Evolutionary conservation across 2,113 vertebrate genomes (phyloP), one percentile per base, ranked within the genome.

Genomic region (Salminus brasiliensis): DNA sequence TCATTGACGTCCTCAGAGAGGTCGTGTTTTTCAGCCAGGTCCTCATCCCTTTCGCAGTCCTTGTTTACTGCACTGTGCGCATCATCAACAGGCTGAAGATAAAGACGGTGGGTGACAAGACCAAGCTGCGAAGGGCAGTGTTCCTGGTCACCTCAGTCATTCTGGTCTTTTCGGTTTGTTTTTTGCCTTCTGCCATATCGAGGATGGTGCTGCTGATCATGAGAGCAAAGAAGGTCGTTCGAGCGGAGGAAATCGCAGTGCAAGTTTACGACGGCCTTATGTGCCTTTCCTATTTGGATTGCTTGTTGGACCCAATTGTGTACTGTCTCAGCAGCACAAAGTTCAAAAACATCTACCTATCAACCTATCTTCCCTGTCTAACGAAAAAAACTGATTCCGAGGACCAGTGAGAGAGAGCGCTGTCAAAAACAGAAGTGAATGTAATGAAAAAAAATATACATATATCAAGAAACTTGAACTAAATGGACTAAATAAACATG

Each of bases 281-380:
- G 88, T 88, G 92, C 5, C 87, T 95, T 57, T 95, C 90, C 71
- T 94, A 94, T 79, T 76, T 94, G 83, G 95, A 95, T 85, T 93
- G 93, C 41, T 76, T 94, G 53, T 81, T 95, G 72, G 93, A 96
- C 47, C 95, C 90, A 0, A 80, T 93, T 7, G 62, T 93, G 1
- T 93, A 95, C 78, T 95, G 93, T 66, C 93, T 96, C 79, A 94
- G 93, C 29, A 95, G 90, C 57, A 91, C 90, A 34, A 92, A 91
- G 83, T 94, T 94, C 13, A 94, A 94, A 78, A 72, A 63, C 0
- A 41, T 93, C 1, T 93, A 93, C 27, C n/a, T 92, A 13, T 57
- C 82, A 13, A 90, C 7, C 1, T 92, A 91, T 77, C 89, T 91
- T n/a, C 88, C 92, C 0, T 92, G 73, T 73, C 72, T 92, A 1